phyloP scores from a whole-genome alignment of 1,140 invertebrate genomes.

The Euwallacea fornicatus region DNA sequence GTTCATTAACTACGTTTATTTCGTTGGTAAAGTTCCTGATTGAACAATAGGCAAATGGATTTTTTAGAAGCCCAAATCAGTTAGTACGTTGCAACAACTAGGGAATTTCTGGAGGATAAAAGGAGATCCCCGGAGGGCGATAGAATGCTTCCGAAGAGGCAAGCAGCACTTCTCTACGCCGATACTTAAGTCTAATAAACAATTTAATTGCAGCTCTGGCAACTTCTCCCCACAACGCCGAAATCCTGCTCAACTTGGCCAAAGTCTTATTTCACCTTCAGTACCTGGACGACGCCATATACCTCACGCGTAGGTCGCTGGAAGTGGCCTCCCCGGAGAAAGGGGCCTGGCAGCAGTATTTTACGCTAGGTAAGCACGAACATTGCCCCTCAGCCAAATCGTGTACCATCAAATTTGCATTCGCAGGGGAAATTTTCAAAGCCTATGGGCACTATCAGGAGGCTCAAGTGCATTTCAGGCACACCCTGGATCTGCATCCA shows the following conservation, averaged over 20 bases:
- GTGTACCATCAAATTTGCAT: not conserved
- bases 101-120: slow-evolving; percentile 88
- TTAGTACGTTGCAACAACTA: slow-evolving; percentile 85
- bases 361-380: slow-evolving; percentile 66
- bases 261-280: slow-evolving; percentile 81
- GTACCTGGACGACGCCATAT: slow-evolving; percentile 86
- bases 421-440: slow-evolving; percentile 74
- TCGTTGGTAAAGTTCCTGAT: too few relatives aligned
- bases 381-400: not conserved
- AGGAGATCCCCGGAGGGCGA: slow-evolving; percentile 79
- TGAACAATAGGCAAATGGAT: not conserved
- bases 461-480: slow-evolving; percentile 76
- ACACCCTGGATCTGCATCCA: slow-evolving; percentile 79
- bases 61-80: slow-evolving; percentile 78
- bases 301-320: slow-evolving; percentile 70
- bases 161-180: not conserved
- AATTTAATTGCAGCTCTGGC: slow-evolving; percentile 62
- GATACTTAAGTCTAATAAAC: not conserved
- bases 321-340: slow-evolving; percentile 74
- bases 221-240: slow-evolving; percentile 82
- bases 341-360: slow-evolving; percentile 88
- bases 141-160: slow-evolving; percentile 80
- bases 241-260: slow-evolving; percentile 81
- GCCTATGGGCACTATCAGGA: slow-evolving; percentile 82
- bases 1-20: too few relatives aligned